These are phyloP conservation scores for Drosophila nigritarsus DNA, from an alignment of 2,888 invertebrate species.

Conservation along the genomic window DNA sequence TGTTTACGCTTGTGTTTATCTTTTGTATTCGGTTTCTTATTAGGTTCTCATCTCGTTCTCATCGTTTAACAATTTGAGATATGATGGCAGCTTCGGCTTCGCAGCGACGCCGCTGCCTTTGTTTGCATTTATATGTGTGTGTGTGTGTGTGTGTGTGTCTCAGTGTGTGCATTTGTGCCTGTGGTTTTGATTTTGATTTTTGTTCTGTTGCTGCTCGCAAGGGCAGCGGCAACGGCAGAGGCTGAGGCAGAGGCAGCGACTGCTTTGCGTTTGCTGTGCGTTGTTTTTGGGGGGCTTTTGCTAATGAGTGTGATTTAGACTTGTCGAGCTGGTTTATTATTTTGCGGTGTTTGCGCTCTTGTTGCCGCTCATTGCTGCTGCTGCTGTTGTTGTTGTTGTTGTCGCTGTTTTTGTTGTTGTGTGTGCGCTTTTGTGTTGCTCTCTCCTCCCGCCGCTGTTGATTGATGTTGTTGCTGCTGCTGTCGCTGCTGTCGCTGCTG, in stretches of 20 bases:
- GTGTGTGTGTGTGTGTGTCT: conserved; percentile 27
- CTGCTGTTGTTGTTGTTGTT: conserved; percentile 23
- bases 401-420: conserved; percentile 44
- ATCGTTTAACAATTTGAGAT: conserved; percentile 83
- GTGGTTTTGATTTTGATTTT: conserved; percentile 71
- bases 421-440: conserved; percentile 75
- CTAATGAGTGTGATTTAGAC: conserved; percentile 81
- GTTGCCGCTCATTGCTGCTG: conserved; percentile 59
- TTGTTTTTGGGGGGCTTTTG: conserved; percentile 72
- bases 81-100: conserved; percentile 64
- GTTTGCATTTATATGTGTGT: conserved; percentile 19
- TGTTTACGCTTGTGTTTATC: conserved; percentile 83
- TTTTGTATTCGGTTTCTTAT: conserved; percentile 83
- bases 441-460: conserved; percentile 29
- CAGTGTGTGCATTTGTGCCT: conserved; percentile 32
- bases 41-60: conserved; percentile 83
- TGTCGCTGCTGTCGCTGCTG: conserved; percentile 35
- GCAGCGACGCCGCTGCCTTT: conserved; percentile 34
- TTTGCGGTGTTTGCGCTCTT: conserved; percentile 81
- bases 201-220: conserved; percentile 46
- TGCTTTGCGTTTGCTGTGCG: conserved; percentile 46
- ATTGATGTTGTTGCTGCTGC: conserved; percentile 49
- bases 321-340: conserved; percentile 81
- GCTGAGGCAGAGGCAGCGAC: conserved; percentile 25
- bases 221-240: conserved; percentile 13